Percentiles rank a stretch among this genome's conserved stretches.
Conservation (phyloP, 1,140 invertebrate species). For the Rhyacophila brunnea region DNA sequence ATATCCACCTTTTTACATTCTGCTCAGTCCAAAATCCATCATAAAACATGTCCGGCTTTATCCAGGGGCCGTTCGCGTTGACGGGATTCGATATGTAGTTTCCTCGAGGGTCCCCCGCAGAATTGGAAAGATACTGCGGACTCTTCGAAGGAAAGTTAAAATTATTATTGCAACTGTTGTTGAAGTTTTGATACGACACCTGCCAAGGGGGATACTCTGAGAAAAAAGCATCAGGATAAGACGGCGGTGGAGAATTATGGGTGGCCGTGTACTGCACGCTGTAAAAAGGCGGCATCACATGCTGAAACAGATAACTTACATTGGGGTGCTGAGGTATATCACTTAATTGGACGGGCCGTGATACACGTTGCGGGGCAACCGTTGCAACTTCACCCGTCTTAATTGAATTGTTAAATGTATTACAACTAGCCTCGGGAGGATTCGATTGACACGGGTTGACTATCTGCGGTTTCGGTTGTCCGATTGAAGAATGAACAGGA, state of each 20-base stretch:
- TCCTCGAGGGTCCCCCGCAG: background rate
- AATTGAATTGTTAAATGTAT: no score
- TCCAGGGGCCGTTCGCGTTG: conserved; percentile 44
- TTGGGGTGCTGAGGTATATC: no score
- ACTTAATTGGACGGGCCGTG: conserved; percentile 37
- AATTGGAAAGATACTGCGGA: background rate
- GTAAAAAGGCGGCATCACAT: conserved; percentile 45
- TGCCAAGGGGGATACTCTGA: conserved; percentile 47
- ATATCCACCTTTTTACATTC: conserved; percentile 53
- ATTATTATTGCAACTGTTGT: conserved; percentile 45
- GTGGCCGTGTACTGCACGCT: conserved; percentile 29
- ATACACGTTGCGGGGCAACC: conserved; percentile 18
- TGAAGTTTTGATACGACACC: conserved; percentile 45
- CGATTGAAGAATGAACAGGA: no score
- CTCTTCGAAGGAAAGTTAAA: conserved; percentile 36
- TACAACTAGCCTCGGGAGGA: conserved; percentile 13
- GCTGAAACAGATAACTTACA: conserved; percentile 52
- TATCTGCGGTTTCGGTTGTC: background rate
- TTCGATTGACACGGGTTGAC: conserved; percentile 25
- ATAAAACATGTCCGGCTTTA: conserved; percentile 53
- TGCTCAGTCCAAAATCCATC: conserved; percentile 55
- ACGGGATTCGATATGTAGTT: conserved; percentile 21
- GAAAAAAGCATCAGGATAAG: conserved; percentile 44
- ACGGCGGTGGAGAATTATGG: conserved; percentile 36
- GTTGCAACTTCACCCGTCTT: background rate